Conservation (phyloP, 1,140 invertebrate species). For the Drosophila ficusphila region DNA sequence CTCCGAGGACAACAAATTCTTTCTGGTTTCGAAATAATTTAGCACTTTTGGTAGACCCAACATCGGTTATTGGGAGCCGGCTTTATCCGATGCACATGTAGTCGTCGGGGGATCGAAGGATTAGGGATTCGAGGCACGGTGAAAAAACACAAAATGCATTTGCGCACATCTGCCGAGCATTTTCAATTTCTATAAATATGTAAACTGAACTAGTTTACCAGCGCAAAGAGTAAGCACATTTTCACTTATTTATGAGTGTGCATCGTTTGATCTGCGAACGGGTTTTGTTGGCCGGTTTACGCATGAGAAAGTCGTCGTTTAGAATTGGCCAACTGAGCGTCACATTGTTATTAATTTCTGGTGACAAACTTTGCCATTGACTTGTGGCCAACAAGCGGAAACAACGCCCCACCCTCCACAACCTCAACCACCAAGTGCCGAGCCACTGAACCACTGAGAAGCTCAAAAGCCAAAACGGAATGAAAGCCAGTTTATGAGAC, state of each 20-base stretch:
- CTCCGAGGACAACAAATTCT: too few species aligned
- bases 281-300: constrained; percentile 59
- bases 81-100: neutral
- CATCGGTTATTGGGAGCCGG: neutral
- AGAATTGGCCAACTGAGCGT: constrained; percentile 77
- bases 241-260: constrained; percentile 57
- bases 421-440: constrained; percentile 18
- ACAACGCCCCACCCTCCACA: constrained; percentile 43
- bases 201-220: constrained; percentile 25
- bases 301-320: constrained; percentile 66
- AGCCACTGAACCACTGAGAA: constrained; percentile 43
- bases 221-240: constrained; percentile 20
- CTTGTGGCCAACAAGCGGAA: constrained; percentile 73
- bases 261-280: constrained; percentile 38
- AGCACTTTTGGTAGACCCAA: neutral
- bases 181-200: constrained; percentile 44
- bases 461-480: constrained; percentile 69
- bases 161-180: constrained; percentile 3
- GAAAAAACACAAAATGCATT: constrained; percentile 7
- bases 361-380: constrained; percentile 79
- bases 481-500: constrained; percentile 71
- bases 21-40: too few species aligned
- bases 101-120: constrained; percentile 16
- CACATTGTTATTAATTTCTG: constrained; percentile 79
- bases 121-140: constrained; percentile 8